Conservation (phyloP, 1,140 invertebrate species). For the Hycleus phaleratus region DNA sequence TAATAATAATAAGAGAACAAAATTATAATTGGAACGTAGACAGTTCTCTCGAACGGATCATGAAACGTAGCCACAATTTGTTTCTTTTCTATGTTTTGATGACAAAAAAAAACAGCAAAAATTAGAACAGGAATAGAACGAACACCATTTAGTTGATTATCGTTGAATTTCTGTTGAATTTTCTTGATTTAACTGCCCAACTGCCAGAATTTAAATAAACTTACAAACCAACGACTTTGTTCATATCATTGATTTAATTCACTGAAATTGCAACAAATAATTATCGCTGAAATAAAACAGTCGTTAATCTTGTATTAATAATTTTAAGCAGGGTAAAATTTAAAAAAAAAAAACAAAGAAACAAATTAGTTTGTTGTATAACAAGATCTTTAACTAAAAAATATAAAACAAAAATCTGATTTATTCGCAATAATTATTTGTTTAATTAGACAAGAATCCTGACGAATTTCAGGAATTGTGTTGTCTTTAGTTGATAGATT, state of each 20-base stretch:
- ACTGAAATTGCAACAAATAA: too few species aligned
- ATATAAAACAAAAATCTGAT: too few species aligned
- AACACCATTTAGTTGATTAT: constrained; percentile 20
- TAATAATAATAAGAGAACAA: not conserved
- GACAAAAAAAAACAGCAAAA: not conserved
- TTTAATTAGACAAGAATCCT: not conserved
- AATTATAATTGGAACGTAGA: constrained; percentile 27
- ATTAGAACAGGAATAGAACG: constrained; percentile 12
- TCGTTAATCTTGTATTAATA: constrained; percentile 31
- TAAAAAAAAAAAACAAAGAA: constrained; percentile 14
- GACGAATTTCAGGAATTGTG: not conserved
- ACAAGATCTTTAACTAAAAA: not conserved
- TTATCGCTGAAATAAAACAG: constrained; percentile 1
- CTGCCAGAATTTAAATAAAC: constrained; percentile 22
- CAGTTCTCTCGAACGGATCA: constrained; percentile 18
- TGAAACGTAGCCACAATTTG: constrained; percentile 16
- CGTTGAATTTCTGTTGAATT: constrained; percentile 5
- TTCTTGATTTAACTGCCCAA: constrained; percentile 20
- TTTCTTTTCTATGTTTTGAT: not conserved
- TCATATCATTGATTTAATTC: too few species aligned
- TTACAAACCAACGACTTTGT: too few species aligned
- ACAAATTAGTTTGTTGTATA: not conserved
- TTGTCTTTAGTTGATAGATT: not conserved
- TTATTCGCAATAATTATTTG: not conserved
- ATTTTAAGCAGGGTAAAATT: constrained; percentile 38